Evolutionary conservation across 2,113 vertebrate species (phyloP).

Genomic region (Astur gentilis): DNA sequence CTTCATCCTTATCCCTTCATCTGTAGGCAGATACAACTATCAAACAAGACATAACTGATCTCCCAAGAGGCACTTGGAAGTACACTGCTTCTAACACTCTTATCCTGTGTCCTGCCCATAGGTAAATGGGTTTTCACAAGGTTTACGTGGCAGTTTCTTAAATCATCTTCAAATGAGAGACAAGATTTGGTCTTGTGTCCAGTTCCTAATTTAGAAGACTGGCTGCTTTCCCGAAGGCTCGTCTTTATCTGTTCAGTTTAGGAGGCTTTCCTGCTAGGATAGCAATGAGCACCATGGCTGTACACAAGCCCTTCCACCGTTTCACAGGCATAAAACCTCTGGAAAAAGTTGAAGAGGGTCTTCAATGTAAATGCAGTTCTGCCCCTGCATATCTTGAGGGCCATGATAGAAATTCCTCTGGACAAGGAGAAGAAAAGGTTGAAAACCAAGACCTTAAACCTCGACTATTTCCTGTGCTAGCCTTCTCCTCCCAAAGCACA

Average conservation of each 20-base stretch:
- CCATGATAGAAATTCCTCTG: background rate
- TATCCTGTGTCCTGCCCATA: background rate
- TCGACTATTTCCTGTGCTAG: background rate
- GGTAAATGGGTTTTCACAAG: background rate
- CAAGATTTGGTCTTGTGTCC: background rate
- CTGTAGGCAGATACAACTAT: background rate
- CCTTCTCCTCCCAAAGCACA: background rate
- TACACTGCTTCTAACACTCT: background rate
- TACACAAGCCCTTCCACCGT: background rate
- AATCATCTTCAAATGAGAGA: background rate
- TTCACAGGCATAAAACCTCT: background rate
- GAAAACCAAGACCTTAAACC: background rate
- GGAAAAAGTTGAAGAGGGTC: background rate
- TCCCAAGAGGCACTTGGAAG: background rate
- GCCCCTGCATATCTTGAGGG: background rate
- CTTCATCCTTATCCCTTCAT: background rate
- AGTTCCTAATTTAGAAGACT: background rate
- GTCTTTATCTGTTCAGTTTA: background rate
- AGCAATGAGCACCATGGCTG: background rate
- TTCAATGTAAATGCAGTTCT: background rate
- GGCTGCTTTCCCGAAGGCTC: background rate
- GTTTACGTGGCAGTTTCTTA: background rate
- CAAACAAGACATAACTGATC: background rate
- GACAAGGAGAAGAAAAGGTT: background rate
- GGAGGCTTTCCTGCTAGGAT: background rate